phyloP scores from a whole-genome alignment of 2,888 invertebrate genomes.

The Calliopum simillimum region DNA sequence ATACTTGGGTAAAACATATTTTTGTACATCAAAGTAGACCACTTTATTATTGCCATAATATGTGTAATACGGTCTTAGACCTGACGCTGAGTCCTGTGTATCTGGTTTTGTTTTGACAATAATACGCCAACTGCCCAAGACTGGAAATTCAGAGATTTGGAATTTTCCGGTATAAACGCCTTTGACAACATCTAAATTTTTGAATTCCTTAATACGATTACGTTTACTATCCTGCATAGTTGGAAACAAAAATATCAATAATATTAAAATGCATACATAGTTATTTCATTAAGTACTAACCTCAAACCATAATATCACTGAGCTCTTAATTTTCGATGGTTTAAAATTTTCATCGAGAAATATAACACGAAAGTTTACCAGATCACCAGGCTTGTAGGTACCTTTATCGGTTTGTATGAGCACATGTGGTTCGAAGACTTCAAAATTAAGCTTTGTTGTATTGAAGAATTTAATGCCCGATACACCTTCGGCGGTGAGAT shows the following conservation, averaged over 20 bases:
- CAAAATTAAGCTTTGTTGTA: slow-evolving; percentile 77
- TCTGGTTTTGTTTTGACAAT: slow-evolving; percentile 45
- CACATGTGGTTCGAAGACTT: slow-evolving; percentile 68
- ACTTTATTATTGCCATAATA: slow-evolving; percentile 47
- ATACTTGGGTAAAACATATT: slow-evolving; percentile 93
- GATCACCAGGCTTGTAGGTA: slow-evolving; percentile 88
- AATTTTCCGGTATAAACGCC: slow-evolving; percentile 79
- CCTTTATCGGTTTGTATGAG: slow-evolving; percentile 93
- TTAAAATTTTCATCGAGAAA: slow-evolving; percentile 77
- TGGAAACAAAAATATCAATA: not conserved
- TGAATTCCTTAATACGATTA: slow-evolving; percentile 87
- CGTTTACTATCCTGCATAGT: slow-evolving; percentile 78
- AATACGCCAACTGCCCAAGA: slow-evolving; percentile 89
- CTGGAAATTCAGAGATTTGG: slow-evolving; percentile 80
- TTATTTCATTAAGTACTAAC: slow-evolving; percentile 70
- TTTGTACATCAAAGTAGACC: slow-evolving; percentile 76
- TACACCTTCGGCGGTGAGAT: slow-evolving; percentile 78
- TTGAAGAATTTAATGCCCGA: slow-evolving; percentile 80
- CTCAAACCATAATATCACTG: slow-evolving; percentile 74
- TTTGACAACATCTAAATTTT: slow-evolving; percentile 66
- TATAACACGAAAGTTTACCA: slow-evolving; percentile 75
- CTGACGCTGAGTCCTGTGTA: too few relatives aligned
- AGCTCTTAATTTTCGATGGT: slow-evolving; percentile 74
- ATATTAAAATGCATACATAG: not conserved
- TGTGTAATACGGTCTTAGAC: too few relatives aligned